A percentile compares a stretch with the other conserved stretches of the same genome.
phyloP scores from a whole-genome alignment of 92 coral and sea anemone species.

The Siderastrea siderea region DNA sequence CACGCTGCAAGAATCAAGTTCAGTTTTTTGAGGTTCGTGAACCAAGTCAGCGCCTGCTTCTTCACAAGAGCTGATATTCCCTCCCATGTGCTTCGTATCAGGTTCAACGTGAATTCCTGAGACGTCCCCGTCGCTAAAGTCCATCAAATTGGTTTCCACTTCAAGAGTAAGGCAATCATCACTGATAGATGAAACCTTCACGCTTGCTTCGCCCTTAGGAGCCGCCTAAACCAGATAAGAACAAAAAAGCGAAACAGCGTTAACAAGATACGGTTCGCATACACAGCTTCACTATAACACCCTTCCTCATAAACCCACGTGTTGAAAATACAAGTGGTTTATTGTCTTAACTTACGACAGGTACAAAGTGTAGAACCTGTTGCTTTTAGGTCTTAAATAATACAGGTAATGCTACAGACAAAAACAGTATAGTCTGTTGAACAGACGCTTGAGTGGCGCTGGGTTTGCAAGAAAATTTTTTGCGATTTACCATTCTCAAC shows the following conservation, averaged over 20 bases:
- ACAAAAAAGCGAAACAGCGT: slow-evolving; percentile 10
- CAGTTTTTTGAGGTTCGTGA: slow-evolving; percentile 1
- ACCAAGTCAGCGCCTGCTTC: slow-evolving; percentile 7
- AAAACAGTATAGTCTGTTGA: not conserved
- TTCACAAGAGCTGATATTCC: slow-evolving; percentile 21
- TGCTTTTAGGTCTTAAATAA: not conserved
- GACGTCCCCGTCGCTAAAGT: slow-evolving; percentile 2
- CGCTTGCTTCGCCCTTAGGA: slow-evolving; percentile 43
- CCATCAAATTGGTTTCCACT: slow-evolving; percentile 47
- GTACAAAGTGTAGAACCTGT: slow-evolving; percentile 6
- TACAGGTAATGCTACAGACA: not conserved
- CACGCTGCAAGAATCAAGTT: not conserved
- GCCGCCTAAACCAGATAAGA: slow-evolving; percentile 24
- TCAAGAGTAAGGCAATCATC: slow-evolving; percentile 74
- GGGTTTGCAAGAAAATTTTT: not conserved
- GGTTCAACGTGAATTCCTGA: not conserved
- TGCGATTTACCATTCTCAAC: too few relatives aligned
- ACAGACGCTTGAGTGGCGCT: not conserved
- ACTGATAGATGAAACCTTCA: slow-evolving; percentile 75
- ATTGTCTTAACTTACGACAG: slow-evolving; percentile 5
- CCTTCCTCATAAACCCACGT: slow-evolving; percentile 4
- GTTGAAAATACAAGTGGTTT: slow-evolving; percentile 3
- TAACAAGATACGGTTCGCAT: not conserved
- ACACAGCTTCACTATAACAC: not conserved
- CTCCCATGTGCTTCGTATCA: slow-evolving; percentile 26